Base-by-base conservation (phyloP, 2,888 invertebrate species). In the Ormyrus pomaceus region DNA sequence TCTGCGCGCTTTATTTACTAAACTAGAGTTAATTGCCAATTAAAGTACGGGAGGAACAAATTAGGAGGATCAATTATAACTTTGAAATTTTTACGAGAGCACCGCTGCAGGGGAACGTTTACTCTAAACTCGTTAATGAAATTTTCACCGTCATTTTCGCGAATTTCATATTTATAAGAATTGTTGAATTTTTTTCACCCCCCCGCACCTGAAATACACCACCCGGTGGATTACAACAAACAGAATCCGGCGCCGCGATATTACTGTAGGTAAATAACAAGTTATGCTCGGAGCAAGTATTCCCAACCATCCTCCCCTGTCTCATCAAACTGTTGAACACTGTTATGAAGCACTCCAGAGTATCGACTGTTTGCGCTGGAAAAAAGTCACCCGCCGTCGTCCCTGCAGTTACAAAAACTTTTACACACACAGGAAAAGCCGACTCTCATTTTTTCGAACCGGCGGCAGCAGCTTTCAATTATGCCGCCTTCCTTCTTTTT, bases 401-500 rank as follows among this genome's bases (percentile, higher is more conserved):
- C 34, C 34, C 34, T 34, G 34, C 34, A 34, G 34, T 4, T 34
- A 4, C 4, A 4, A 34, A 4, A 34, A 34, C 3, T 34, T 34
- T 34, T 34, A 34, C 34, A 34, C 4, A 53, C 51, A 64, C 64
- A 64, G 69, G 51, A 74, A 79, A 77, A 72, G 59, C 66, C 19
- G 48, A 5, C 6, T 70, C 46, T 53, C 19, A 10, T 69, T 6
- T 50, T 69, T 13, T 68, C 53, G 11, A 64, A 50, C 9, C 62
- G 10, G 56, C 69, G 69, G 34, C 6, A 3, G 34, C 6, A 5
- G 66, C 65, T 69, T 79, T 75, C 76, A 80, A 80, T 77, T 77
- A 73, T 69, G 68, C 69, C 69, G 68, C 69, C 73, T 73, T 73
- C 69, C 19, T 50, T 61, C 66, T 78, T 65, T 71, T 71, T 55